phyloP scores from a whole-genome alignment of 2,888 invertebrate species.

The Seladonia tumulorum region DNA sequence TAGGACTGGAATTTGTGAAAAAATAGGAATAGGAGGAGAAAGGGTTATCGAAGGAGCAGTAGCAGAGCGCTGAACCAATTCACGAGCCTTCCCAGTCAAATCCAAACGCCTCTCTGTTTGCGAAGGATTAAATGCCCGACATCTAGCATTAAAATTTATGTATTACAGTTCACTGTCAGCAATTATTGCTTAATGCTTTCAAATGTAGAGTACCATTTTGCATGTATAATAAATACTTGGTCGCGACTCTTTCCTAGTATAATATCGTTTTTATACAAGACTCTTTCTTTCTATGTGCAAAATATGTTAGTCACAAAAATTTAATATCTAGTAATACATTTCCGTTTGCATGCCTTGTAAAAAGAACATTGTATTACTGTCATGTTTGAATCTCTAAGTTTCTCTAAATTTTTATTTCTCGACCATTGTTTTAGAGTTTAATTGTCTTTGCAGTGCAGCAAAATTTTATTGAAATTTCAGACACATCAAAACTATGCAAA shows the following conservation, averaged over 20 bases:
- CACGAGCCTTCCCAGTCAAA: conserved; percentile 76
- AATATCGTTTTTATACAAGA: conserved; percentile 3
- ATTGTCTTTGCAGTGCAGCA: not conserved
- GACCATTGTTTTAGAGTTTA: not conserved
- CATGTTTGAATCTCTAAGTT: not conserved
- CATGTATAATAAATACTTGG: conserved; percentile 10
- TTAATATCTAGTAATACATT: conserved; percentile 24
- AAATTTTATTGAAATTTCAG: not conserved
- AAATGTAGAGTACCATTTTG: conserved; percentile 15
- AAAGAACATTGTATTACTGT: conserved; percentile 11
- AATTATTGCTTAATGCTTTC: conserved; percentile 2
- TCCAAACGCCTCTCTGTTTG: conserved; percentile 78
- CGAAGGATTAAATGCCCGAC: conserved; percentile 83
- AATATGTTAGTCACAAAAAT: conserved; percentile 44
- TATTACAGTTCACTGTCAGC: conserved; percentile 57
- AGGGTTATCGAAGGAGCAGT: conserved; percentile 80
- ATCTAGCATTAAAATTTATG: conserved; percentile 78
- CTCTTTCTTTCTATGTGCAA: not conserved
- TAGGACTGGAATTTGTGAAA: conserved; percentile 79
- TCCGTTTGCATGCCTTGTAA: conserved; percentile 16
- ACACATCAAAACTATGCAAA: conserved; percentile 10
- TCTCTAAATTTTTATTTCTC: not conserved
- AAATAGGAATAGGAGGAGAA: conserved; percentile 74
- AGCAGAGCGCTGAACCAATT: conserved; percentile 81
- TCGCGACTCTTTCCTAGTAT: not conserved